These are phyloP conservation scores for Hippocampus barbouri DNA, from an alignment of 2,113 vertebrate genomes.

Conservation along the genomic window DNA sequence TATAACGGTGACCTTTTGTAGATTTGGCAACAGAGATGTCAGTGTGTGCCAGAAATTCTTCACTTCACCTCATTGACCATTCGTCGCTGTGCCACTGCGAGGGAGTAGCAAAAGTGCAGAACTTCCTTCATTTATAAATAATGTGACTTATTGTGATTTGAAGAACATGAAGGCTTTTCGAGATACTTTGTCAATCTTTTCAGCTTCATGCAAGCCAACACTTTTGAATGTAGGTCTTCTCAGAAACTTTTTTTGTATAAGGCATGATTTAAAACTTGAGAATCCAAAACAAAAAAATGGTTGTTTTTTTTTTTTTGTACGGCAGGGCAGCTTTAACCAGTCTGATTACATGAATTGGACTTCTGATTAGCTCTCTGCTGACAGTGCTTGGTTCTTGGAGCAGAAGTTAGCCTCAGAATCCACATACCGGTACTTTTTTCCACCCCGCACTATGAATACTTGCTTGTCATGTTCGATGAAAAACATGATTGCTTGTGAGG, in stretches of 20 bases:
- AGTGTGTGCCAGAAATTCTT: too few relatives aligned
- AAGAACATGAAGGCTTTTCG: too few relatives aligned
- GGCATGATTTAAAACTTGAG: neutral
- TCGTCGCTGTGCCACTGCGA: too few relatives aligned
- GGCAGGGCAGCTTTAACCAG: neutral
- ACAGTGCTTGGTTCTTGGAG: neutral
- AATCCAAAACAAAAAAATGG: neutral
- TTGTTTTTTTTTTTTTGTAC: neutral
- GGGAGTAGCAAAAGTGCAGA: too few relatives aligned
- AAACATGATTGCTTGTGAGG: too few relatives aligned
- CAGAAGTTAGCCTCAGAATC: neutral
- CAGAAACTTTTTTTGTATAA: neutral
- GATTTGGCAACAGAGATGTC: too few relatives aligned
- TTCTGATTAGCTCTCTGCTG: neutral
- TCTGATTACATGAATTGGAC: neutral
- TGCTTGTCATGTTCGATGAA: neutral
- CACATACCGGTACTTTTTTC: neutral
- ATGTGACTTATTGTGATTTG: too few relatives aligned
- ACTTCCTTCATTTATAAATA: too few relatives aligned
- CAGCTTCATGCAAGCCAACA: neutral
- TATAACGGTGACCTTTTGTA: too few relatives aligned
- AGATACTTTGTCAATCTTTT: too few relatives aligned
- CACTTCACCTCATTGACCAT: too few relatives aligned
- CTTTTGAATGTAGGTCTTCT: neutral
- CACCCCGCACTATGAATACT: too few relatives aligned